Evolutionary conservation across 1,140 invertebrate species (phyloP).

Genomic region (Ctenoplectra terminalis): DNA sequence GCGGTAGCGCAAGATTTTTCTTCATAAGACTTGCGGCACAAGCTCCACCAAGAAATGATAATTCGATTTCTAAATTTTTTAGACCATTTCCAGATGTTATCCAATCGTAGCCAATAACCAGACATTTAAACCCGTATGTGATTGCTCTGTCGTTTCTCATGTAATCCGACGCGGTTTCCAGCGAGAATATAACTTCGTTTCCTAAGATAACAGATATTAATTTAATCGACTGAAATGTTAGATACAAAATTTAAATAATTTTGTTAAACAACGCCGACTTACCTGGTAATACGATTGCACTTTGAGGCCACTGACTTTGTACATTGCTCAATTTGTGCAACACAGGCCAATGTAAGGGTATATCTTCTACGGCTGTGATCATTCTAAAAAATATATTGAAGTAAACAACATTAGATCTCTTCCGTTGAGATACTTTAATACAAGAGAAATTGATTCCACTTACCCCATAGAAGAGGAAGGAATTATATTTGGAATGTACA

Average conservation of each 20-base stretch:
- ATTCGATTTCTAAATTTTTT: slow-evolving; percentile 93
- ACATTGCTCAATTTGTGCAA: slow-evolving; percentile 87
- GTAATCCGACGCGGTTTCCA: slow-evolving; percentile 98
- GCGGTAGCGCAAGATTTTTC: slow-evolving; percentile 90
- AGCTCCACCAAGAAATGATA: slow-evolving; percentile 95
- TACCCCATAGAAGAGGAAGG: slow-evolving; percentile 66
- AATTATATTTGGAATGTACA: slow-evolving; percentile 89
- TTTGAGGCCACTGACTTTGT: slow-evolving; percentile 92
- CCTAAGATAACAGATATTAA: slow-evolving; percentile 83
- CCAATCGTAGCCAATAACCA: slow-evolving; percentile 97
- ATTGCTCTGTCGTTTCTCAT: slow-evolving; percentile 94
- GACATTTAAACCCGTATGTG: slow-evolving; percentile 95
- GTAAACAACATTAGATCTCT: slow-evolving; percentile 1
- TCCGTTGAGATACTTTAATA: too few species aligned
- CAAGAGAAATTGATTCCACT: slow-evolving; percentile 22
- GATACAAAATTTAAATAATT: neutral
- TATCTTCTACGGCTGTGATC: slow-evolving; percentile 68
- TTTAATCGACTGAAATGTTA: neutral
- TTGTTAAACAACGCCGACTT: slow-evolving; percentile 30
- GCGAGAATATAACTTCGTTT: slow-evolving; percentile 96
- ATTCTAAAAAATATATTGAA: slow-evolving; percentile 54
- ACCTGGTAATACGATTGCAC: slow-evolving; percentile 93
- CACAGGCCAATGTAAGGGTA: slow-evolving; percentile 86
- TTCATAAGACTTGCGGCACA: slow-evolving; percentile 95
- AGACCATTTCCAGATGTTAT: slow-evolving; percentile 85